Conservation (phyloP, 2,113 vertebrate species). For the Paramormyrops kingsleyae region DNA sequence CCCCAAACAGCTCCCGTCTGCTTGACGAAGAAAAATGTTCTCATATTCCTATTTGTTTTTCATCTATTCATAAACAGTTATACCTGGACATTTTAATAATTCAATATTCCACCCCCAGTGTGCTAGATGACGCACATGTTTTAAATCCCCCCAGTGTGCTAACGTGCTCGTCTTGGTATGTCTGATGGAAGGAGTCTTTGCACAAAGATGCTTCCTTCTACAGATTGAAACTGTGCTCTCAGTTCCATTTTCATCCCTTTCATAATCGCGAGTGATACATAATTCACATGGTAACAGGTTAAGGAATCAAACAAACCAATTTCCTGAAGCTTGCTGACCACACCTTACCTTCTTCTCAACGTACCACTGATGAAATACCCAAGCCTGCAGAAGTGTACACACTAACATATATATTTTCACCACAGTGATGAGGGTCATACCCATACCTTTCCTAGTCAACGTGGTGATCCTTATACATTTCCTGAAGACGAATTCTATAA, state of each 20-base stretch:
- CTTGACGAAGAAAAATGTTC: not conserved
- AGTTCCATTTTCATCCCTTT: not conserved
- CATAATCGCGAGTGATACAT: not conserved
- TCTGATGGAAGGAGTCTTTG: not conserved
- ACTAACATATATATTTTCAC: not conserved
- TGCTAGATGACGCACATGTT: not conserved
- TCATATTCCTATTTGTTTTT: slow-evolving; percentile 21
- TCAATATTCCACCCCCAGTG: slow-evolving; percentile 15
- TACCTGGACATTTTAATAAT: slow-evolving; percentile 32
- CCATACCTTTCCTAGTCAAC: not conserved
- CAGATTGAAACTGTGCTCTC: not conserved
- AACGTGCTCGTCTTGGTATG: not conserved
- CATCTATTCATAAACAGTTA: slow-evolving; percentile 27
- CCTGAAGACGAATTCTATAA: not conserved
- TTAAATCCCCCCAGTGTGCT: not conserved
- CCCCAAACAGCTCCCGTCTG: not conserved
- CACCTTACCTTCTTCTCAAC: not conserved
- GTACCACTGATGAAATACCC: not conserved
- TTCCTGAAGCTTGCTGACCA: not conserved
- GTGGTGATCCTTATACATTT: not conserved
- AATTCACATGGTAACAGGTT: slow-evolving; percentile 3
- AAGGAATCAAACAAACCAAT: not conserved
- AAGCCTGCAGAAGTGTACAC: not conserved
- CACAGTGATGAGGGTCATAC: not conserved
- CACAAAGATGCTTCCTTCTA: not conserved